Percentiles rank a stretch among this genome's conserved stretches.
Evolutionary conservation across 2,888 invertebrate species (phyloP).

Genomic region (Orthonevra nobilis): DNA sequence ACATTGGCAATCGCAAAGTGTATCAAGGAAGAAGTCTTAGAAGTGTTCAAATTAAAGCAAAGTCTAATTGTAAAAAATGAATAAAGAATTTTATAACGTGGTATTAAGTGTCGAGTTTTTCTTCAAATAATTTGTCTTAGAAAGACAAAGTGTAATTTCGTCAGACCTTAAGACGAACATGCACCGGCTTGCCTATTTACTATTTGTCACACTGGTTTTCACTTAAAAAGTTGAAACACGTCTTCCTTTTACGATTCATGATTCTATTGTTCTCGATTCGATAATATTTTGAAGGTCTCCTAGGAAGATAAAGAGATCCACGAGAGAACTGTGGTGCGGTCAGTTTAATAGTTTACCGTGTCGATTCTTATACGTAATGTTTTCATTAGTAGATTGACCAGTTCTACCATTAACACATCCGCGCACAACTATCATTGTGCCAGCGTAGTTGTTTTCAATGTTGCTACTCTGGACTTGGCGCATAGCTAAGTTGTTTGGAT

Average conservation of each 20-base stretch:
- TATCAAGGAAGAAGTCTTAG: too few species aligned
- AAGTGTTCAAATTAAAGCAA: too few species aligned
- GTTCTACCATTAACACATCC: slow-evolving; percentile 3
- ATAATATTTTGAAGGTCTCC: neutral
- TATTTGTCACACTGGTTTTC: too few species aligned
- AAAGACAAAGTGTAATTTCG: too few species aligned
- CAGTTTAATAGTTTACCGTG: neutral
- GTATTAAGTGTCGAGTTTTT: too few species aligned
- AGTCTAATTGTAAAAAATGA: too few species aligned
- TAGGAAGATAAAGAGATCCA: neutral
- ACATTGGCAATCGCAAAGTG: too few species aligned
- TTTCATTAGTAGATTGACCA: neutral
- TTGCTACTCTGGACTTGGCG: neutral
- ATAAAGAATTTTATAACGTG: too few species aligned
- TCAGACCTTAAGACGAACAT: too few species aligned
- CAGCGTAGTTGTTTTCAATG: neutral
- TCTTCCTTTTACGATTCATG: neutral
- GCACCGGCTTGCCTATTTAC: too few species aligned
- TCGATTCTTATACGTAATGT: neutral
- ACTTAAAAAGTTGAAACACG: too few species aligned
- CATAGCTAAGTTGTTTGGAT: neutral
- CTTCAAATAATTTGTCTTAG: too few species aligned
- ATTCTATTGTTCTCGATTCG: neutral
- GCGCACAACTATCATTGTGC: neutral
- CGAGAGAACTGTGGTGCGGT: neutral